These are phyloP conservation scores for Ictidomys tridecemlineatus DNA, from an alignment of 2,113 vertebrate species.

Conservation along the genomic window DNA sequence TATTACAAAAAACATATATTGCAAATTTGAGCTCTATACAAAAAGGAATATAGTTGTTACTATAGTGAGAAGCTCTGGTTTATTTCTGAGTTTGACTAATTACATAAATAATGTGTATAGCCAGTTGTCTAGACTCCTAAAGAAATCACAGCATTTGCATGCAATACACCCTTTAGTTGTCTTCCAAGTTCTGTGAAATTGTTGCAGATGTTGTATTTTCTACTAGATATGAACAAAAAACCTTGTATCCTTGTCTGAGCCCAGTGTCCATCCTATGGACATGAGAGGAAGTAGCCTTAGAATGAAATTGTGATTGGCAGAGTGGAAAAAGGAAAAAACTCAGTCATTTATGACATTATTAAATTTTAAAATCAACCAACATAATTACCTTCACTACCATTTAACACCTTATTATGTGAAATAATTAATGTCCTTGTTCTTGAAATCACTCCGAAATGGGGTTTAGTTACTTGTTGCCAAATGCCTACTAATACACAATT, in stretches of 20 bases:
- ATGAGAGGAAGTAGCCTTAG: constrained; percentile 12
- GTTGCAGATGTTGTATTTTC: background rate
- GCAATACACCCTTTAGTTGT: background rate
- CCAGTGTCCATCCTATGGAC: background rate
- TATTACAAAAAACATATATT: background rate
- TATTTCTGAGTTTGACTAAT: constrained; percentile 54
- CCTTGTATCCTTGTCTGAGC: background rate
- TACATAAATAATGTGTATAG: constrained; percentile 39
- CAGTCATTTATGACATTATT: background rate
- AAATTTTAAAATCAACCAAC: constrained; percentile 48
- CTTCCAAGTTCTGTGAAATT: background rate
- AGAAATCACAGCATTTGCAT: constrained; percentile 39
- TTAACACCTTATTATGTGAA: constrained; percentile 14
- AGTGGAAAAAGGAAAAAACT: background rate
- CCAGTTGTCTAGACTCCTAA: constrained; percentile 13
- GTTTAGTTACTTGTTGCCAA: constrained; percentile 6
- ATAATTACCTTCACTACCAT: background rate
- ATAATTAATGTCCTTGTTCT: constrained; percentile 19
- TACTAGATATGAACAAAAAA: background rate
- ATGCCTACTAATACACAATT: background rate
- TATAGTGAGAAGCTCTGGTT: constrained; percentile 24
- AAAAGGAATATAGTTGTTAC: background rate
- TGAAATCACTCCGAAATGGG: constrained; percentile 23
- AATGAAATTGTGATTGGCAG: constrained; percentile 29
- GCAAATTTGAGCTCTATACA: constrained; percentile 53